These are phyloP conservation scores for Neodon shergylaensis DNA, from an alignment of 2,113 vertebrate genomes.

Conservation along the genomic window DNA sequence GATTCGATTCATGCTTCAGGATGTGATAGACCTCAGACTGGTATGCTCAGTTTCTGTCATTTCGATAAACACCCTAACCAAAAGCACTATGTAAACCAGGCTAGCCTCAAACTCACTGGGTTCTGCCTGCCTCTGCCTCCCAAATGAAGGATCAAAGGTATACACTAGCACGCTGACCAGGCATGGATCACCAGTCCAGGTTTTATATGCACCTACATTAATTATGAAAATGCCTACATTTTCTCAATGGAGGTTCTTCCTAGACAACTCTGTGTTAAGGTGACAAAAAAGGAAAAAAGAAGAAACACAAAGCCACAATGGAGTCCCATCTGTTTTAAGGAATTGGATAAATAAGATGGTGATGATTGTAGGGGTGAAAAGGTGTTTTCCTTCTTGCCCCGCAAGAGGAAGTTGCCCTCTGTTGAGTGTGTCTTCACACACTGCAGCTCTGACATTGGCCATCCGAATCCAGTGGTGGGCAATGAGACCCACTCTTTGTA, in stretches of 20 bases:
- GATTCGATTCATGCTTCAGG: conserved; percentile 98
- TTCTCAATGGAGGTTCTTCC: background rate
- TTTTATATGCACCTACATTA: background rate
- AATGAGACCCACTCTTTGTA: background rate
- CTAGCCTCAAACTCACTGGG: background rate
- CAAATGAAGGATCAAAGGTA: background rate
- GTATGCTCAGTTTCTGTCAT: conserved; percentile 86
- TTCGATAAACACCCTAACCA: background rate
- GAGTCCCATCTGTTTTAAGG: background rate
- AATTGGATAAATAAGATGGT: background rate
- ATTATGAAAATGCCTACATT: background rate
- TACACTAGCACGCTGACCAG: background rate
- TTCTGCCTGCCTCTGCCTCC: background rate
- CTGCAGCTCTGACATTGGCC: conserved; percentile 17
- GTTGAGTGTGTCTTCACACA: background rate
- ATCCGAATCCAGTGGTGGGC: conserved; percentile 3
- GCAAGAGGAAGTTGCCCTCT: background rate
- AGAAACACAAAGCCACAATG: background rate
- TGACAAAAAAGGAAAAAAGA: background rate
- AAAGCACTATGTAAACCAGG: background rate
- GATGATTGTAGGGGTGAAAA: background rate
- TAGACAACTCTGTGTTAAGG: background rate
- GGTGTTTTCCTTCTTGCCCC: background rate
- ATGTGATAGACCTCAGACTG: conserved; percentile 96
- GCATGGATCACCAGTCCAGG: background rate